Evolutionary conservation across 2,797 vertebrate species (phyloP).

Genomic region (Pangasius larnaudii): DNA sequence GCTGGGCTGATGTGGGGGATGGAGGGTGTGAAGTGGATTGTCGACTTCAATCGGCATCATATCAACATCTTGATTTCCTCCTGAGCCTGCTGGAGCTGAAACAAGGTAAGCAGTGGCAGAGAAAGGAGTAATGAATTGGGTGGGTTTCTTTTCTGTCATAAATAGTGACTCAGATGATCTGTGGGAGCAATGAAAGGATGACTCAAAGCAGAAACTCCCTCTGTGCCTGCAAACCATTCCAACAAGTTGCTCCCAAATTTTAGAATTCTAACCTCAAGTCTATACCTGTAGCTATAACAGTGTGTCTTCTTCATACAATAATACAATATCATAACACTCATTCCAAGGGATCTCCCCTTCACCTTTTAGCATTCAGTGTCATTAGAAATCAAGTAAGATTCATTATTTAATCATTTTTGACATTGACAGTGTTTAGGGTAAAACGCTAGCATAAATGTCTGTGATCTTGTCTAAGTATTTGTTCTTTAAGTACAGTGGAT

Average conservation of each 20-base stretch:
- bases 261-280: neutral
- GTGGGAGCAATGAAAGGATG: slow-evolving; percentile 29
- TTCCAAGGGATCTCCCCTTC: neutral
- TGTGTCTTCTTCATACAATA: neutral
- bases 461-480: neutral
- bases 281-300: neutral
- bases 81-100: slow-evolving; percentile 32
- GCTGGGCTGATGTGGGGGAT: slow-evolving; percentile 22
- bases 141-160: slow-evolving; percentile 40
- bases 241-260: neutral
- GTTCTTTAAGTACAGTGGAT: too few species aligned
- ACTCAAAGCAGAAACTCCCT: slow-evolving; percentile 14
- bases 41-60: slow-evolving; percentile 58
- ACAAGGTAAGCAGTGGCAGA: slow-evolving; percentile 26
- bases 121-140: slow-evolving; percentile 32
- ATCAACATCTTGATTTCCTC: slow-evolving; percentile 52
- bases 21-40: slow-evolving; percentile 40
- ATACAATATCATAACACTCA: neutral
- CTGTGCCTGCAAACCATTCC: slow-evolving; percentile 6
- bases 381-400: neutral
- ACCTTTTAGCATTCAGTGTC: neutral
- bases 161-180: slow-evolving; percentile 39
- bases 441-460: neutral
- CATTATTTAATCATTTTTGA: neutral
- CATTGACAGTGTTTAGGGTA: neutral